These are phyloP conservation scores for Aldabrachelys gigantea DNA, from an alignment of 2,113 vertebrate genomes.

Conservation along the genomic window DNA sequence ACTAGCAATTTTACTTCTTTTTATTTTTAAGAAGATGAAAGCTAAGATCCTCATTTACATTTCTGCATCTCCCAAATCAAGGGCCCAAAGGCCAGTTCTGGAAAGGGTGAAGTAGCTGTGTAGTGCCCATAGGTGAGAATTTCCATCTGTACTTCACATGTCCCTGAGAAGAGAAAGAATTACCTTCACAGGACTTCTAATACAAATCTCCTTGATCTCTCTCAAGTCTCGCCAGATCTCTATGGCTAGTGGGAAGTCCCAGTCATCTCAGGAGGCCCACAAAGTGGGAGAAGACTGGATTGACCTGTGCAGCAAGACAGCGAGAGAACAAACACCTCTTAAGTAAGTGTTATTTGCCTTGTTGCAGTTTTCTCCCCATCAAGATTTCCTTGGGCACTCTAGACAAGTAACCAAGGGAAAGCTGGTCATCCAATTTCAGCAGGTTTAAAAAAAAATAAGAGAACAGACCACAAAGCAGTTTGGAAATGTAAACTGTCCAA, in stretches of 20 bases:
- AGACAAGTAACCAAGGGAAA: background rate
- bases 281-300: background rate
- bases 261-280: fast-evolving
- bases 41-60: background rate
- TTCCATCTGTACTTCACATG: background rate
- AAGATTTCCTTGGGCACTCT: background rate
- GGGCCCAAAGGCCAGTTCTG: background rate
- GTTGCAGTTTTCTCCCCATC: fast-evolving
- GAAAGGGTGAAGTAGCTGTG: background rate
- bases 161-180: background rate
- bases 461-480: background rate
- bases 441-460: background rate
- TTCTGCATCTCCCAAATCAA: background rate
- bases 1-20: background rate
- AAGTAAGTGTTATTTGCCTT: background rate
- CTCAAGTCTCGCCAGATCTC: background rate
- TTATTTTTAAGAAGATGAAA: background rate
- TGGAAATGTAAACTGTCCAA: background rate
- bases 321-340: background rate
- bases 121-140: background rate
- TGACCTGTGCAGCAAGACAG: background rate
- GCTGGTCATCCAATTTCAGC: background rate
- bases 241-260: background rate
- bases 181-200: background rate
- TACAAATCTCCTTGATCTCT: background rate